Evolutionary conservation across 2,797 vertebrate species (phyloP), one percentile per base, ranked within the genome.

Genomic region (Pachyuromys duprasi): DNA sequence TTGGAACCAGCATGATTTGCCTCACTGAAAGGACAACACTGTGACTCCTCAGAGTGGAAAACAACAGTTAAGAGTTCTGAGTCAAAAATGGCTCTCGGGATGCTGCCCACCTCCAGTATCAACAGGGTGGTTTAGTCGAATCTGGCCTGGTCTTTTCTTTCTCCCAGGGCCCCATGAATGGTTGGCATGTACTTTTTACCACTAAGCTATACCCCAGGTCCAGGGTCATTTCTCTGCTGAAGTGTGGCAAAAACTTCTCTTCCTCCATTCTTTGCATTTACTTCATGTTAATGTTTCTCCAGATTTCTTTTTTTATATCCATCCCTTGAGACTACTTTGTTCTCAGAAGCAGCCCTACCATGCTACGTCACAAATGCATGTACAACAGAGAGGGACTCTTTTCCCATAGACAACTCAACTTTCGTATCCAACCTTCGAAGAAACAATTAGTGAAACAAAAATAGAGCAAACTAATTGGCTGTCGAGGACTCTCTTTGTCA

Each of bases 21-120:
- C 78, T 96, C 69, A 42, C 53, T 95, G 45, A 75, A 94, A 60
- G 97, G 79, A 94, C 36, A 76, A 8, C 33, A 63, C 5, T 88
- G 60, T 89, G 79, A 72, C 45, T 86, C 53, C 31, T 69, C 62
- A 76, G 49, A 79, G 49, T 86, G 42, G 63, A 62, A 83, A 89
- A 55, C 57, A 55, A 8, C n/a, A 14, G 31, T 53, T n/a, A 26
- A 0, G 39, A 18, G 67, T 87, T 93, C 22, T 63, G 26, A 93
- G 62, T 26, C 75, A 55, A 31, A 60, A 75, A n/a, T 26, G 17
- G 24, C 57, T 42, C n/a, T 94, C 42, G 42, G 81, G 53, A 36
- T 13, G 12, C 82, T 33, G 65, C 39, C n/a, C 45, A 57, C 49
- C n/a, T 96, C 36, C 2, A 13, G 1, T 55, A 20, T 67, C 45